These are phyloP conservation scores for Stegostoma tigrinum DNA, from an alignment of 2,113 vertebrate species.

Conservation along the genomic window DNA sequence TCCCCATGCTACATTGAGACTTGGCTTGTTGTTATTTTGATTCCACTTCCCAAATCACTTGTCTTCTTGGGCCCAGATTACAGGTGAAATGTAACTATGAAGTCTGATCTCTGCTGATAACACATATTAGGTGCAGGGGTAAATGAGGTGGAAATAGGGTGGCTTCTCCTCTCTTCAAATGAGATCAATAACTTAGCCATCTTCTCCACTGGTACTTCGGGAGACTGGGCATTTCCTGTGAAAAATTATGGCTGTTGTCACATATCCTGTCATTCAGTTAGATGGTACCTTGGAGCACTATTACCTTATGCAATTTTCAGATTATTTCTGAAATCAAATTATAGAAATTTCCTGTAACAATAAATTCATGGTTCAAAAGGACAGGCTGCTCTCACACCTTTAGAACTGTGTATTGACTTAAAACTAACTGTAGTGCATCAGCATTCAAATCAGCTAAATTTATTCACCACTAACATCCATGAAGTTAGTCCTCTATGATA, in stretches of 20 bases:
- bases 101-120: background rate
- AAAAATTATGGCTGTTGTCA: background rate
- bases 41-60: background rate
- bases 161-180: background rate
- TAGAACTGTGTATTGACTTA: background rate
- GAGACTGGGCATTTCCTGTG: background rate
- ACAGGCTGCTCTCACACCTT: background rate
- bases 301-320: background rate
- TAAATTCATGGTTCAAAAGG: background rate
- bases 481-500: background rate
- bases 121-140: background rate
- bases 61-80: background rate
- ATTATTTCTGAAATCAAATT: background rate
- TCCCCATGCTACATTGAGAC: background rate
- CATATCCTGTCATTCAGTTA: background rate
- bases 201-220: background rate
- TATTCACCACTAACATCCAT: background rate
- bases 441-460: background rate
- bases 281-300: background rate
- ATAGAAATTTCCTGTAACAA: background rate
- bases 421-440: background rate
- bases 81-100: background rate
- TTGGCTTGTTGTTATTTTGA: background rate
- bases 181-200: background rate
- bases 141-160: background rate